Percentiles rank a stretch among this genome's conserved stretches.
phyloP scores from a whole-genome alignment of 1,140 invertebrate species.

The Hycleus cichorii region DNA sequence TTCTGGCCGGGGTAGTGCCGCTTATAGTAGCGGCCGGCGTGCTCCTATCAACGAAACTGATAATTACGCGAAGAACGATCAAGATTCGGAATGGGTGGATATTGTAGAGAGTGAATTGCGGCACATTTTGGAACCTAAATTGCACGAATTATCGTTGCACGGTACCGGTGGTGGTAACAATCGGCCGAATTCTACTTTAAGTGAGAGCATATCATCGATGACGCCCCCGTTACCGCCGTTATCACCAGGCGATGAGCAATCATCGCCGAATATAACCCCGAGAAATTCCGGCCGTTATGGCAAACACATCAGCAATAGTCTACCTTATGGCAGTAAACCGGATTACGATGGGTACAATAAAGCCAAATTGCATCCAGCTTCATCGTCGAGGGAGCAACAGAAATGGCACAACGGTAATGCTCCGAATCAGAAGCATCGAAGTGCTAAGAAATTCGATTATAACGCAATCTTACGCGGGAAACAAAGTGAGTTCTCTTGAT shows the following conservation, averaged over 20 bases:
- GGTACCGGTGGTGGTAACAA: conserved; percentile 40
- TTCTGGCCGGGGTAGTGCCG: conserved; percentile 66
- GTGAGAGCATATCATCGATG: conserved; percentile 61
- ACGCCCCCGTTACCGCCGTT: conserved; percentile 70
- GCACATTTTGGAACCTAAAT: conserved; percentile 65
- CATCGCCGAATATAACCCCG: conserved; percentile 42
- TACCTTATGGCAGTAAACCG: conserved; percentile 52
- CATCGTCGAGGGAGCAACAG: conserved; percentile 25
- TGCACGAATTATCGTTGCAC: conserved; percentile 48
- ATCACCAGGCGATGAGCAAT: conserved; percentile 50
- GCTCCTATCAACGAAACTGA: conserved; percentile 34
- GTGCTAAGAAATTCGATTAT: conserved; percentile 36
- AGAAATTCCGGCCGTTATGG: conserved; percentile 40
- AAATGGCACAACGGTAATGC: not conserved
- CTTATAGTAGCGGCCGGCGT: conserved; percentile 62
- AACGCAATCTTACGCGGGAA: conserved; percentile 34
- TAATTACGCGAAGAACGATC: conserved; percentile 39
- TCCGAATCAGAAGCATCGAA: conserved; percentile 30
- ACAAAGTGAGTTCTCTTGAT: conserved; percentile 32
- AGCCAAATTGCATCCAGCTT: conserved; percentile 15
- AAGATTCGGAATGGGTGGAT: conserved; percentile 76
- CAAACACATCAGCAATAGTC: conserved; percentile 46
- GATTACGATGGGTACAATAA: conserved; percentile 43
- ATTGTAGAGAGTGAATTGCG: conserved; percentile 72
- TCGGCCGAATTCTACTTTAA: conserved; percentile 47